Evolutionary conservation across 1,140 invertebrate genomes (phyloP).

Genomic region (Heliconius eleuchia): DNA sequence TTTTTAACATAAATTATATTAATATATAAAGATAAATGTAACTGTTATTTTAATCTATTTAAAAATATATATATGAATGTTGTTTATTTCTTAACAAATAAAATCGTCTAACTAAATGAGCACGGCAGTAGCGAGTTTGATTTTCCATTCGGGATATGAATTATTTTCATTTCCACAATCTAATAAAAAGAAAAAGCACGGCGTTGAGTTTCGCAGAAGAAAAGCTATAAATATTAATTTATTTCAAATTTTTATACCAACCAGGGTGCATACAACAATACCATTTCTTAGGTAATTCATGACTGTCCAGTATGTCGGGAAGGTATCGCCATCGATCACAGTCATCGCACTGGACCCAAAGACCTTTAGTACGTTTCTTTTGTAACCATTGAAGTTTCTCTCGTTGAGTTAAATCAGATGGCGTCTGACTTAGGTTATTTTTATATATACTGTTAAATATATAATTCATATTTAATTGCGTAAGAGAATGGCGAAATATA

Average conservation of each 20-base stretch:
- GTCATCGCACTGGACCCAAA: slow-evolving; percentile 83
- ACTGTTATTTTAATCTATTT: no score
- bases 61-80: no score
- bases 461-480: not conserved
- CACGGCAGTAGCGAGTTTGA: no score
- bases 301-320: slow-evolving; percentile 81
- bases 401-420: slow-evolving; percentile 47
- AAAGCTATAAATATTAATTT: not conserved
- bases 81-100: no score
- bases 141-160: no score
- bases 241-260: slow-evolving; percentile 46
- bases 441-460: slow-evolving; percentile 44
- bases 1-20: no score
- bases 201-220: no score
- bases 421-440: slow-evolving; percentile 63
- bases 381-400: slow-evolving; percentile 75
- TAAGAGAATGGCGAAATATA: not conserved
- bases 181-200: no score
- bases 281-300: slow-evolving; percentile 83
- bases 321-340: slow-evolving; percentile 84
- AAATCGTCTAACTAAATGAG: no score
- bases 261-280: slow-evolving; percentile 84
- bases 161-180: no score
- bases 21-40: no score
- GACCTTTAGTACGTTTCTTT: slow-evolving; percentile 74